Evolutionary conservation across 2,888 invertebrate genomes (phyloP).

Genomic region (Chouioia cunea): DNA sequence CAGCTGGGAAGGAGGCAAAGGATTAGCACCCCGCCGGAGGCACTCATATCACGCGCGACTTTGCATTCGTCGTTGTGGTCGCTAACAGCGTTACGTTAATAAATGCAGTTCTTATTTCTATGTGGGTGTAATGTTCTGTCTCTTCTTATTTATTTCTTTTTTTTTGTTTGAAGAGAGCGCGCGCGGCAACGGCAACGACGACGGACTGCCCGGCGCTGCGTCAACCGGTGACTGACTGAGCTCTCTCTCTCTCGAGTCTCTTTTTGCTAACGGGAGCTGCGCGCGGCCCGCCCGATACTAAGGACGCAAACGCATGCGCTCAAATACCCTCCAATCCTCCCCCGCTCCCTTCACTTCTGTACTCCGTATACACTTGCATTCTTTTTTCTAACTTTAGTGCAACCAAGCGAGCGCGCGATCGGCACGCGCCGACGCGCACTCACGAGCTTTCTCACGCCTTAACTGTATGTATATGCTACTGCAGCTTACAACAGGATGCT

Average conservation of each 20-base stretch:
- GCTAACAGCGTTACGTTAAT: too few species aligned
- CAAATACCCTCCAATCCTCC: slow-evolving; percentile 44
- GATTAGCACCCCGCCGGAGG: too few species aligned
- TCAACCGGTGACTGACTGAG: slow-evolving; percentile 65
- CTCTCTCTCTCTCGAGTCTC: too few species aligned
- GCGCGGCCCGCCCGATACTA: neutral
- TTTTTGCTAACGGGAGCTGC: neutral
- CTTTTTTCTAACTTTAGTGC: too few species aligned
- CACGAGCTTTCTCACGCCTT: too few species aligned
- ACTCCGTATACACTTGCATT: neutral
- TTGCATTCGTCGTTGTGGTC: neutral
- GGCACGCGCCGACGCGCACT: too few species aligned
- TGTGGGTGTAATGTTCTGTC: neutral
- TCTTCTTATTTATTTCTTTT: neutral
- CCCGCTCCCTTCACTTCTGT: slow-evolving; percentile 16
- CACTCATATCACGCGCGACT: slow-evolving; percentile 13
- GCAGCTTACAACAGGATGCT: too few species aligned
- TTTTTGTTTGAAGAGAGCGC: slow-evolving; percentile 3
- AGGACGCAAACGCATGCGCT: slow-evolving; percentile 52
- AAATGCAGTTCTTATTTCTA: neutral
- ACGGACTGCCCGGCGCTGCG: slow-evolving; percentile 60
- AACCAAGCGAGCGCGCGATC: too few species aligned
- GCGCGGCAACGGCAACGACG: slow-evolving; percentile 35
- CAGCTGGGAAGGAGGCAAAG: neutral
- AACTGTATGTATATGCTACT: too few species aligned